phyloP scores from a whole-genome alignment of 2,888 invertebrate genomes.

The Diabrotica balteata region DNA sequence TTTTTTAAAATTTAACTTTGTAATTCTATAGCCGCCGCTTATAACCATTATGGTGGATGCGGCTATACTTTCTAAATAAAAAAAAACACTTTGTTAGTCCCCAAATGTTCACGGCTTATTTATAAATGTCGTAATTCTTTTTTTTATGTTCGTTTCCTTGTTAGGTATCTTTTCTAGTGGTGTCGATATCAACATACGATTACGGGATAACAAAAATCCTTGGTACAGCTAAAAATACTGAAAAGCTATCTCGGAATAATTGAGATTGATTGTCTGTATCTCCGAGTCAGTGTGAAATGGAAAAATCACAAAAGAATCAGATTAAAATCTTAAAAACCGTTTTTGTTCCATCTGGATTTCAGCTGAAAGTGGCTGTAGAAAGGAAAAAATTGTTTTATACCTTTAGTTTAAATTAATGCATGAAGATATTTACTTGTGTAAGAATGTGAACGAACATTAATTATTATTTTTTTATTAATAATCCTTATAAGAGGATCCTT shows the following conservation, averaged over 20 bases:
- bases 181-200: not conserved
- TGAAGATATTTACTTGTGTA: too few relatives aligned
- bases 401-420: not conserved
- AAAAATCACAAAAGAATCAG: slow-evolving; percentile 1
- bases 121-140: too few relatives aligned
- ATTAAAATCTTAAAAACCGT: not conserved
- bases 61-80: too few relatives aligned
- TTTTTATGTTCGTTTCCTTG: too few relatives aligned
- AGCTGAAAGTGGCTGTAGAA: not conserved
- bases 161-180: not conserved
- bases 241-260: slow-evolving; percentile 1
- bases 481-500: too few relatives aligned
- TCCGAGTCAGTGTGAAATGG: not conserved
- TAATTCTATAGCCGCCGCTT: too few relatives aligned
- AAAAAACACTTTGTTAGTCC: too few relatives aligned
- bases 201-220: not conserved
- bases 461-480: too few relatives aligned
- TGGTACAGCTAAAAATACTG: not conserved
- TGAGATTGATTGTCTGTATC: slow-evolving; percentile 4
- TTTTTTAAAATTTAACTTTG: too few relatives aligned
- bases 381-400: not conserved
- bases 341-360: not conserved
- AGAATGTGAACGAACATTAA: too few relatives aligned
- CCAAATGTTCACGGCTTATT: too few relatives aligned
- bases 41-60: too few relatives aligned